phyloP scores from a whole-genome alignment of 1,140 invertebrate species.

The Drosophila guanche region DNA sequence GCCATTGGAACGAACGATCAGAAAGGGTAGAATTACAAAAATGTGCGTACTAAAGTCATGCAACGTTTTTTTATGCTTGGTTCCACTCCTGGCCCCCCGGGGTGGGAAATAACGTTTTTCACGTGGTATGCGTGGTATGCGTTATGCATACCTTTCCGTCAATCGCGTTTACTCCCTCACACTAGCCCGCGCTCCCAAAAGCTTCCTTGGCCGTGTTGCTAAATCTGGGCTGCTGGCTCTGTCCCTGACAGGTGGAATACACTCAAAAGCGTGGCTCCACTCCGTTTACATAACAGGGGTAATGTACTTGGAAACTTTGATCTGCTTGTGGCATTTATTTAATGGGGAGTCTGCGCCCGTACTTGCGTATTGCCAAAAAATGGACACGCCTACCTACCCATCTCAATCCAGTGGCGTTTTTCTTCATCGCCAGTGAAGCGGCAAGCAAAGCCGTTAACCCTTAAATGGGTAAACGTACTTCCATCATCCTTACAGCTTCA shows the following conservation, averaged over 20 bases:
- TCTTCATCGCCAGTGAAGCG: too few species aligned
- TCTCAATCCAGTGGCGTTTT: neutral
- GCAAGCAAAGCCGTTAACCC: too few species aligned
- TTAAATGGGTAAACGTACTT: too few species aligned
- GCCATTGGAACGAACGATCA: too few species aligned
- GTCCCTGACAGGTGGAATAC: slow-evolving; percentile 56
- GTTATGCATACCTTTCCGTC: slow-evolving; percentile 35
- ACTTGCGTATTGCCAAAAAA: slow-evolving; percentile 10
- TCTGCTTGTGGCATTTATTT: slow-evolving; percentile 77
- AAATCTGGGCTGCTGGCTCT: neutral
- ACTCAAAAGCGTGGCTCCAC: slow-evolving; percentile 24
- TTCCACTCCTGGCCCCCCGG: slow-evolving; percentile 3
- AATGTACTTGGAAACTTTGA: slow-evolving; percentile 72
- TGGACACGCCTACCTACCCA: slow-evolving; percentile 5
- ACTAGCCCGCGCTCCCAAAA: slow-evolving; percentile 2
- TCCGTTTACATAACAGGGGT: slow-evolving; percentile 11
- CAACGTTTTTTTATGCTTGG: slow-evolving; percentile 1
- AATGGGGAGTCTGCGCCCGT: slow-evolving; percentile 47
- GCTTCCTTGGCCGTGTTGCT: slow-evolving; percentile 17
- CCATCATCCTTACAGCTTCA: too few species aligned
- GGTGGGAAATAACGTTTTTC: slow-evolving; percentile 45
- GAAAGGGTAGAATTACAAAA: too few species aligned
- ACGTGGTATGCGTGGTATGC: slow-evolving; percentile 56
- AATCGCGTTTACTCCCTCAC: neutral
- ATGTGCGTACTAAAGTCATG: neutral